These are phyloP conservation scores for Camponotus vicinus DNA, from an alignment of 1,140 invertebrate genomes.

Conservation along the genomic window DNA sequence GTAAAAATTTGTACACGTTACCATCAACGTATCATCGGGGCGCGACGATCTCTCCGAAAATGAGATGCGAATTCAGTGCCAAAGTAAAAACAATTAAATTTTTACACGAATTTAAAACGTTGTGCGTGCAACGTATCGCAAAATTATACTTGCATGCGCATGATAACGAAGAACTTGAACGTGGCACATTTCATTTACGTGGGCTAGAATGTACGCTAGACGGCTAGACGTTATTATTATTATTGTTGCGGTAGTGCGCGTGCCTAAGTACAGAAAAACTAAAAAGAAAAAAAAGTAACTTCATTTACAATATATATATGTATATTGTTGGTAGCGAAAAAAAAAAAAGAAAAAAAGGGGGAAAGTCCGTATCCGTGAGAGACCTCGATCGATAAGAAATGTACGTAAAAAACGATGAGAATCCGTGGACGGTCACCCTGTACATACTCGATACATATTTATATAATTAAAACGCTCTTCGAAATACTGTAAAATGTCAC, in stretches of 20 bases:
- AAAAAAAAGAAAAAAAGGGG: slow-evolving; percentile 27
- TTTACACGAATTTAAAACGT: slow-evolving; percentile 29
- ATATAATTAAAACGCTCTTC: slow-evolving; percentile 85
- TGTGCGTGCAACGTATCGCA: slow-evolving; percentile 11
- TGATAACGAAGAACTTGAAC: slow-evolving; percentile 38
- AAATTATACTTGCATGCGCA: slow-evolving; percentile 38
- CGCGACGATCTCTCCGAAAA: slow-evolving; percentile 48
- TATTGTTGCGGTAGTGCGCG: slow-evolving; percentile 55
- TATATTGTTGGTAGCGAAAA: slow-evolving; percentile 8
- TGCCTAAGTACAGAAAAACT: slow-evolving; percentile 68
- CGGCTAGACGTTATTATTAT: slow-evolving; percentile 8
- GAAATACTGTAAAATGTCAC: slow-evolving; percentile 86
- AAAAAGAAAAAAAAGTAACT: slow-evolving; percentile 40
- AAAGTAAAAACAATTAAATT: background rate
- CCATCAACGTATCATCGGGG: background rate
- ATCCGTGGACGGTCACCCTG: slow-evolving; percentile 83
- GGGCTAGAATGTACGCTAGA: slow-evolving; percentile 41
- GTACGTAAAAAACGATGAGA: slow-evolving; percentile 78
- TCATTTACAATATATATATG: background rate
- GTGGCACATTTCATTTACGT: slow-evolving; percentile 60
- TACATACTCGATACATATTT: slow-evolving; percentile 82
- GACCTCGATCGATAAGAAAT: slow-evolving; percentile 78
- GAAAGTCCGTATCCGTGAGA: slow-evolving; percentile 75
- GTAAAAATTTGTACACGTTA: slow-evolving; percentile 62
- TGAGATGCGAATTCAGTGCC: slow-evolving; percentile 20